Evolutionary conservation across 2,797 vertebrate genomes (phyloP), one percentile per base, ranked within the genome.

Genomic region (Merluccius polli): DNA sequence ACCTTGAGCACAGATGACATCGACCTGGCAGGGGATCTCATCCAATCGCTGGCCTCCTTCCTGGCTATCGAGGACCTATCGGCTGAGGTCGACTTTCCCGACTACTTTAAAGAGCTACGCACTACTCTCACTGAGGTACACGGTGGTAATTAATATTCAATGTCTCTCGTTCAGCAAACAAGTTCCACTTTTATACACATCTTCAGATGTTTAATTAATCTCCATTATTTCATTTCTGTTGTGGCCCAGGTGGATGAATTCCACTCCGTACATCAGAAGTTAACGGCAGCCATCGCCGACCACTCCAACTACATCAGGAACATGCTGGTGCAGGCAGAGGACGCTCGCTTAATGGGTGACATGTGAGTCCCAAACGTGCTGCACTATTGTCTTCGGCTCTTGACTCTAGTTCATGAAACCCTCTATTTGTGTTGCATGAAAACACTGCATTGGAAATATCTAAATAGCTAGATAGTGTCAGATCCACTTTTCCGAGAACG

Each of bases 271-370:
- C 97, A 98, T 81, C 97, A 99, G 94, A 97, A 95, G 84, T 90
- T 99, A 77, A 99, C 96, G n/a, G 97, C 97, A 0, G 94, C 95
- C 68, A 97, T 99, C 95, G 98, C 98, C 0, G 97, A 99, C 75
- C 95, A 94, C 82, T 99, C 98, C 76, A 98, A 95, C 83, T 89
- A 95, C 89, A 95, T 99, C 85, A 95, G 96, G 71, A 97, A 95
- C 90, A 93, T 97, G 95, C 87, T 99, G 87, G 96, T 99, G 73
- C 95, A 95, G 77, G 98, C 98, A 0, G 98, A 99, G 78, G 98
- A 99, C 1, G 93, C 98, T 0, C 95, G 98, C 30, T 95, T 99
- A 31, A 95, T 99, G 95, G 91, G 93, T 16, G 95, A 98, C 89
- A 94, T 98, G 98, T 99, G 90, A 95, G 97, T 94, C 72, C 27